Conservation (phyloP, 2,888 invertebrate genomes). For the Bruchidius siliquastri region DNA sequence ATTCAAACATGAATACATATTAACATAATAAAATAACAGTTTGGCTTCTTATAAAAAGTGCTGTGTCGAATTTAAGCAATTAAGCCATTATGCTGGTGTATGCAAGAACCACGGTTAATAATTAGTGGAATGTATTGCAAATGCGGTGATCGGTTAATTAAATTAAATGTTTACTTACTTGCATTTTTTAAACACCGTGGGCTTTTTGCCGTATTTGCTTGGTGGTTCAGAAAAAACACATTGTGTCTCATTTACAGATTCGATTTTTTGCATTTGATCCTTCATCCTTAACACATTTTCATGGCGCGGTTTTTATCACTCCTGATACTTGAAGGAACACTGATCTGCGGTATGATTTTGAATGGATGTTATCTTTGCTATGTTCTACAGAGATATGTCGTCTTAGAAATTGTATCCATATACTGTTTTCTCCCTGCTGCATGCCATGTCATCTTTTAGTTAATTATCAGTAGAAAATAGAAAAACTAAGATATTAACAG, state of each 20-base stretch:
- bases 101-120: neutral
- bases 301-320: neutral
- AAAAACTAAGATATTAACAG: too few species aligned
- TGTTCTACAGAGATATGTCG: too few species aligned
- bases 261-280: neutral
- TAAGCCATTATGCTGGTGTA: neutral
- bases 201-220: neutral
- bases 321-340: too few species aligned
- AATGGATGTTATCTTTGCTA: too few species aligned
- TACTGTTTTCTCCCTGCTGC: too few species aligned
- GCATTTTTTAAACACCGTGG: too few species aligned
- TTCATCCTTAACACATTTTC: neutral
- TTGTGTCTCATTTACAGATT: neutral
- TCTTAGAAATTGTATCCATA: too few species aligned
- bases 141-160: neutral
- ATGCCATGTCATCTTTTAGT: too few species aligned
- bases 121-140: neutral
- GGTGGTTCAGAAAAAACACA: neutral
- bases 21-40: neutral
- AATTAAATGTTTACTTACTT: neutral
- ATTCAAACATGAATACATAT: too few species aligned
- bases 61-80: neutral
- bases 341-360: too few species aligned
- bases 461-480: too few species aligned
- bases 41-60: neutral